Base-by-base conservation (phyloP, 2,113 vertebrate species). In the Aldabrachelys gigantea region DNA sequence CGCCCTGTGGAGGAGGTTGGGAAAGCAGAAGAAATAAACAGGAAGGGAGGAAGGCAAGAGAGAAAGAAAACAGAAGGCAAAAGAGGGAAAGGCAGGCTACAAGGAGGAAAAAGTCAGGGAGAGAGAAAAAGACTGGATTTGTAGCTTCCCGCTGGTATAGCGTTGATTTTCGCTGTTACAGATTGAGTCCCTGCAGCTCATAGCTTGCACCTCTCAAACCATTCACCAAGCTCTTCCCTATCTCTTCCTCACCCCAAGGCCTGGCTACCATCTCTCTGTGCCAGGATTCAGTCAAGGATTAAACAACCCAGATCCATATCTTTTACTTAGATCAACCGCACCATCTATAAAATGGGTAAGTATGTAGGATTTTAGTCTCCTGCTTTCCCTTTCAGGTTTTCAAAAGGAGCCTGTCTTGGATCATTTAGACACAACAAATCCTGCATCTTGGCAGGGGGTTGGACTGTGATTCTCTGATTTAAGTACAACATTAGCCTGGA, bases 1-100 rank as follows among this genome's bases (percentile, higher is more conserved):
- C 80, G 0, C 0, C 21, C 38, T 62, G n/a, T 0, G 0, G 84
- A 38, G 50, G 49, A 47, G 49, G 49, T 16, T 89, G 24, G 80
- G 53, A 13, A 17, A 62, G 31, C 35, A 38, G 65, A n/a, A 72
- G 65, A 72, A 38, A 72, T 19, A 72, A 4, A 69, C 59, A 62
- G 59, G 21, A 69, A 14, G 35, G 31, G 8, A 38, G 65, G 16
- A 65, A 35, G 31, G 62, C 13, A 35, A 22, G 62, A 16, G 65
- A 19, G n/a, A n/a, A 21, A 38, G 35, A n/a, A 35, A 22, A n/a
- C 16, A 72, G 35, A n/a, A n/a, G 13, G 65, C 7, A 38, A n/a
- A 29, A 69, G 65, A 38, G 9, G 31, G 38, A 38, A 31, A 69
- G 65, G 29, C 14, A 14, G 35, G 65, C 38, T n/a, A 21, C 19